These are phyloP conservation scores for Cactoblastis cactorum DNA, from an alignment of 2,888 invertebrate genomes.

Conservation along the genomic window DNA sequence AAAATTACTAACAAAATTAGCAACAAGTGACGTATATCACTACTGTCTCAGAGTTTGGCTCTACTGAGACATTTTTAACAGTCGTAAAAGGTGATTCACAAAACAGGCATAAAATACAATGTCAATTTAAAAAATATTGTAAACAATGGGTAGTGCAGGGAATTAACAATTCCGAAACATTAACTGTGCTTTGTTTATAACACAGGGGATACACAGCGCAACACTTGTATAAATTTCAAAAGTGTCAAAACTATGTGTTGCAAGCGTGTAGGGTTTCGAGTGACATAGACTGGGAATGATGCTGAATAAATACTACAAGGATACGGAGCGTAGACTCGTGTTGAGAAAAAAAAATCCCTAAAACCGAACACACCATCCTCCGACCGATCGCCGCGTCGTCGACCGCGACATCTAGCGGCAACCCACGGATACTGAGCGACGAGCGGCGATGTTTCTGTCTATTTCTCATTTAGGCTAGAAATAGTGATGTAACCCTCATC, in stretches of 20 bases:
- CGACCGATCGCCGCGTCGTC: conserved; percentile 67
- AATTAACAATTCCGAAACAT: conserved; percentile 2
- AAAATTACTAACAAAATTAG: too few relatives aligned
- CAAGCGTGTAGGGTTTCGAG: conserved; percentile 14
- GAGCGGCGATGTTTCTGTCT: conserved; percentile 17
- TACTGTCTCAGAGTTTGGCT: too few relatives aligned
- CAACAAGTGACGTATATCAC: too few relatives aligned
- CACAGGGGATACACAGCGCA: conserved; percentile 5
- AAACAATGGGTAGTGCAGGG: not conserved
- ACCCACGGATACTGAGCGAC: conserved; percentile 27
- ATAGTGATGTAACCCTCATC: not conserved
- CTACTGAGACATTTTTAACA: not conserved
- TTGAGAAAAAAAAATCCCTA: conserved; percentile 34
- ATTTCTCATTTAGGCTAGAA: conserved; percentile 27
- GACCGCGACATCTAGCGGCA: conserved; percentile 15
- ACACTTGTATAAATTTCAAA: conserved; percentile 1
- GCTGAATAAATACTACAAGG: conserved; percentile 2
- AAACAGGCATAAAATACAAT: not conserved
- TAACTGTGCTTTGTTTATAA: conserved; percentile 1
- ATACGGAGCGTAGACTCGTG: conserved; percentile 42
- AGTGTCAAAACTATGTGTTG: conserved; percentile 10
- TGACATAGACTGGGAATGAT: conserved; percentile 9
- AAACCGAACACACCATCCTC: conserved; percentile 73
- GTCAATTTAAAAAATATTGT: not conserved
- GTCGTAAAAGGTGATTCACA: not conserved